These are phyloP conservation scores for Drepana falcataria DNA, from an alignment of 2,888 invertebrate genomes.

Conservation along the genomic window DNA sequence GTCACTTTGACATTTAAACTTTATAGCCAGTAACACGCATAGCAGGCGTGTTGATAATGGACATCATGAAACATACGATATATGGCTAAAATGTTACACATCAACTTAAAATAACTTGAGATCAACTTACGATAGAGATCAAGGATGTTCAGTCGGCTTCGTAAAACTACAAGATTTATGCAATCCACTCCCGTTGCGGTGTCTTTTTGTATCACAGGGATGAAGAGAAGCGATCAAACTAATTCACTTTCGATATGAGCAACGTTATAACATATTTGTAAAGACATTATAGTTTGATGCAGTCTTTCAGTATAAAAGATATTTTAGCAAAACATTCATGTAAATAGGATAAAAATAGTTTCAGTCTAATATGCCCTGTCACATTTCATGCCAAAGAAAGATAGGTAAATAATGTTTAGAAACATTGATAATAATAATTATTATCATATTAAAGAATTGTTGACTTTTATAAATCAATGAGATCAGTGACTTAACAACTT, in stretches of 20 bases:
- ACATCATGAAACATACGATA: conserved; percentile 6
- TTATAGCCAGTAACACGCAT: not conserved
- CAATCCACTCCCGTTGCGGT: conserved; percentile 14
- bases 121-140: conserved; percentile 67
- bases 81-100: conserved; percentile 25
- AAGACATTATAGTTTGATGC: not conserved
- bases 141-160: conserved; percentile 60
- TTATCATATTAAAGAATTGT: not conserved
- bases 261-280: not conserved
- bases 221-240: conserved; percentile 9
- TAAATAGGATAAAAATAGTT: conserved; percentile 1
- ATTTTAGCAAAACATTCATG: not conserved
- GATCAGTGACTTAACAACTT: conserved; percentile 36
- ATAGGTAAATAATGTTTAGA: no score
- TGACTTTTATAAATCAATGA: conserved; percentile 16
- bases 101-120: conserved; percentile 59
- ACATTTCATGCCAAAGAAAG: not conserved
- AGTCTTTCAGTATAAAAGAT: not conserved
- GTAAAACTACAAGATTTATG: conserved; percentile 21
- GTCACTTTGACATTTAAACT: no score
- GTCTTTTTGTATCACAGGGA: conserved; percentile 19
- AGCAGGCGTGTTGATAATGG: conserved; percentile 1
- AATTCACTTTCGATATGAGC: not conserved
- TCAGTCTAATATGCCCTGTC: conserved; percentile 2
- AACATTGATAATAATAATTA: not conserved